phyloP scores from a whole-genome alignment of 2,797 vertebrate species.

The Sandelia bainsii region DNA sequence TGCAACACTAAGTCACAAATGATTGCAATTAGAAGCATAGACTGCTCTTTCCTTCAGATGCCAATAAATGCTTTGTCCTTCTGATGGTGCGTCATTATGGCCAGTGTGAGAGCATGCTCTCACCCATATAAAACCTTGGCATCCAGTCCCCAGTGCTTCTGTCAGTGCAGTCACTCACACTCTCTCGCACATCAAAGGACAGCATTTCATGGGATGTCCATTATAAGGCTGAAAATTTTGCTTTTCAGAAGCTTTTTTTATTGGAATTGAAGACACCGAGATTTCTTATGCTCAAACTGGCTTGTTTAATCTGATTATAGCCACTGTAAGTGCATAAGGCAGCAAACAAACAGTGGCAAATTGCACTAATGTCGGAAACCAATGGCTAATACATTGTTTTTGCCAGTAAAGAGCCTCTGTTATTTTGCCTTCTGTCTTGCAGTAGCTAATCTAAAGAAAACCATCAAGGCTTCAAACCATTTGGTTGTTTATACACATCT shows the following conservation, averaged over 20 bases:
- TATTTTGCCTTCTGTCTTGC: slow-evolving; percentile 11
- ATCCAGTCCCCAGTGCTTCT: slow-evolving; percentile 31
- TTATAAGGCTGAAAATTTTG: slow-evolving; percentile 17
- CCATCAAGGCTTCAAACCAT: slow-evolving; percentile 24
- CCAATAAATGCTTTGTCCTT: slow-evolving; percentile 47
- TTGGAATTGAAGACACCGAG: background rate
- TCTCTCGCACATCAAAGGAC: slow-evolving; percentile 34
- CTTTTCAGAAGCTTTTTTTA: no score
- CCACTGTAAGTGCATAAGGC: slow-evolving; percentile 1
- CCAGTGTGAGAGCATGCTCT: slow-evolving; percentile 19
- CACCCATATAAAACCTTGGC: slow-evolving; percentile 55
- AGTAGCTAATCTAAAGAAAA: slow-evolving; percentile 26
- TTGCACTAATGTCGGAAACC: slow-evolving; percentile 16
- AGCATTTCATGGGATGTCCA: slow-evolving; percentile 24
- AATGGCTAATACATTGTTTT: slow-evolving; percentile 3
- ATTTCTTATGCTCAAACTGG: background rate
- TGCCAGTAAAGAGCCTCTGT: background rate
- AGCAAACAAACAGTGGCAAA: slow-evolving; percentile 10
- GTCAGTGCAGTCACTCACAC: slow-evolving; percentile 40
- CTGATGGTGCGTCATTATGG: slow-evolving; percentile 61
- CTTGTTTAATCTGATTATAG: slow-evolving; percentile 18
- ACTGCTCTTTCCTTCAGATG: slow-evolving; percentile 47
- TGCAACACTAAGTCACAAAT: slow-evolving; percentile 67
- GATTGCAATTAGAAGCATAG: slow-evolving; percentile 62
- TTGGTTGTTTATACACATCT: slow-evolving; percentile 32